Evolutionary conservation across 2,888 invertebrate species (phyloP), one percentile per base, ranked within the genome.

Genomic region (Amiota minor): DNA sequence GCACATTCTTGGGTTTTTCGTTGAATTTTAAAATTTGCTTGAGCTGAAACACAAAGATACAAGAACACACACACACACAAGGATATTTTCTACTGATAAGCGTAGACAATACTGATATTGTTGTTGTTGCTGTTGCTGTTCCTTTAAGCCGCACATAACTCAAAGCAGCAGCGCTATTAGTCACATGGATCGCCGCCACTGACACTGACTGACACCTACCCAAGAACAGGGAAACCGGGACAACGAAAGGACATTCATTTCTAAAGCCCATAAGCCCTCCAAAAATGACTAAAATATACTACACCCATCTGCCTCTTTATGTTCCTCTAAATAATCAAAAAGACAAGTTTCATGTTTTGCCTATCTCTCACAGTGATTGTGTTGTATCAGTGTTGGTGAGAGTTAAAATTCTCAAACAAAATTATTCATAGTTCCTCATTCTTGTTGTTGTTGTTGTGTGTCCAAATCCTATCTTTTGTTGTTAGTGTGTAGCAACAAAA

Each of bases 141-240:
- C 35, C 6, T 35, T 8, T 20, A 59, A 16, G 59, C 59, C 59
- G 59, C 59, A 59, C 16, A 59, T 59, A 59, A 59, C 59, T 59
- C 59, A 59, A 59, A 59, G 65, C 47, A 20, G 20, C 65, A 65
- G 18, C 47, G 49, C 49, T 35, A 65, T 65, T 65, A 47, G 65
- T 65, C 47, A 45, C 65, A 18, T 47, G 16, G 35, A 35, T 8
- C 35, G 35, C 35, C 35, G 35, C 35, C 6, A 35, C 35, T 35
- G 35, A 35, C 35, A 35, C 59, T 18, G 59, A 59, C 59, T 59
- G 59, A 59, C 59, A 59, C 35, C 35, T 35, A 35, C 35, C 35
- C 35, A 35, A 35, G 35, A 2, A 35, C 35, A 35, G 6, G 0
- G 23, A 18, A 6, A 18, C 18, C 23, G 11, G 20, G 10, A 18